Evolutionary conservation across 2,113 vertebrate genomes (phyloP).

Genomic region (Cacatua alba): DNA sequence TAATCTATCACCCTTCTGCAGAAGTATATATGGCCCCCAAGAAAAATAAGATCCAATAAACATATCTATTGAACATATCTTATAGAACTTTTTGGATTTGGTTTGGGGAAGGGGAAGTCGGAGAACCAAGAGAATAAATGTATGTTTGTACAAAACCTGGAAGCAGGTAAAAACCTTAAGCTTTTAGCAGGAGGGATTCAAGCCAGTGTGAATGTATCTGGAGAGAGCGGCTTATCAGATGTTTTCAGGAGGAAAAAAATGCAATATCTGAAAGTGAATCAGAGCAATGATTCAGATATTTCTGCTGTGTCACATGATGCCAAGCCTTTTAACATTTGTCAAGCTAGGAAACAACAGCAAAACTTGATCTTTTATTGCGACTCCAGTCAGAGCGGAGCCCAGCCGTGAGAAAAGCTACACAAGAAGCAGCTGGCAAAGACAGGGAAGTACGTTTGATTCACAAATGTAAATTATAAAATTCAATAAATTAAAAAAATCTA

Average conservation of each 20-base stretch:
- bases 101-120: not conserved
- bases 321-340: not conserved
- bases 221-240: not conserved
- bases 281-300: not conserved
- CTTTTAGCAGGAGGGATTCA: not conserved
- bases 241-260: not conserved
- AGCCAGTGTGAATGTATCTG: not conserved
- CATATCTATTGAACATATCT: too few species aligned
- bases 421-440: slow-evolving; percentile 47
- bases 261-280: not conserved
- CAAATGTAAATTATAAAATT: not conserved
- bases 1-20: not conserved
- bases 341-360: slow-evolving; percentile 17
- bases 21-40: not conserved
- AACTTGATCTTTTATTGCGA: not conserved
- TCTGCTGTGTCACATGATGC: not conserved
- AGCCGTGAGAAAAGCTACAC: slow-evolving; percentile 52
- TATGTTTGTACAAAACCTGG: not conserved
- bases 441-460: not conserved
- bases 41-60: not conserved
- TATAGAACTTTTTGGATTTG: not conserved
- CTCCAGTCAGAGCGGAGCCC: not conserved
- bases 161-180: not conserved
- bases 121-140: not conserved
- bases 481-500: accelerated